A percentile compares a stretch with the other conserved stretches of the same genome.
Evolutionary conservation across 2,113 vertebrate genomes (phyloP).

Genomic region (Ginglymostoma cirratum): DNA sequence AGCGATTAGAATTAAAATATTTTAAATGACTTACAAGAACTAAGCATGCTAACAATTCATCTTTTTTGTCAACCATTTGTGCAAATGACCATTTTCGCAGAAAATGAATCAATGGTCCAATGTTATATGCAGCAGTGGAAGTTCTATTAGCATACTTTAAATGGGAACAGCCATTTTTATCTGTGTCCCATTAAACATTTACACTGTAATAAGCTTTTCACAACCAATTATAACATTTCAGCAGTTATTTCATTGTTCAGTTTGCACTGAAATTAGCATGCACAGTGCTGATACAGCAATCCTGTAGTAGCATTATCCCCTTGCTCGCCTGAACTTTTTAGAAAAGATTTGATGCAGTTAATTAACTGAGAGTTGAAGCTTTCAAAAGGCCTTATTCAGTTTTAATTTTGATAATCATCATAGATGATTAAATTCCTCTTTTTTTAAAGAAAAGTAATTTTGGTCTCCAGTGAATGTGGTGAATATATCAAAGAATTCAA

Average conservation of each 20-base stretch:
- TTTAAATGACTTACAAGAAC: background rate
- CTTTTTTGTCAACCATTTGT: background rate
- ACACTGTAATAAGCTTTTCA: background rate
- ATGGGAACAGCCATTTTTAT: background rate
- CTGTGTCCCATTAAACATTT: background rate
- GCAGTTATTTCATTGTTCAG: background rate
- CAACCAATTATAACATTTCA: slow-evolving; percentile 5
- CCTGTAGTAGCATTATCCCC: background rate
- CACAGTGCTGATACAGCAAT: background rate
- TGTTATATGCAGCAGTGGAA: background rate
- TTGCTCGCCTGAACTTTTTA: background rate
- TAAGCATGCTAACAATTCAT: background rate
- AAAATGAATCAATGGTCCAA: background rate
- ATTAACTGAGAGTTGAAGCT: background rate
- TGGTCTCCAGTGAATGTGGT: background rate
- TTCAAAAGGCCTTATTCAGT: background rate
- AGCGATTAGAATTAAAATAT: background rate
- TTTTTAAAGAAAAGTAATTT: background rate
- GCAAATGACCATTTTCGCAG: background rate
- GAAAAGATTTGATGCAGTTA: background rate
- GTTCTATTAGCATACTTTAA: background rate
- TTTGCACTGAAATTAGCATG: background rate
- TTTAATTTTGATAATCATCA: slow-evolving; percentile 14
- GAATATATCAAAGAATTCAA: background rate
- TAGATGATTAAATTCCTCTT: background rate